These are phyloP conservation scores for Amia ocellicauda DNA, from an alignment of 2,113 vertebrate genomes.

Conservation along the genomic window DNA sequence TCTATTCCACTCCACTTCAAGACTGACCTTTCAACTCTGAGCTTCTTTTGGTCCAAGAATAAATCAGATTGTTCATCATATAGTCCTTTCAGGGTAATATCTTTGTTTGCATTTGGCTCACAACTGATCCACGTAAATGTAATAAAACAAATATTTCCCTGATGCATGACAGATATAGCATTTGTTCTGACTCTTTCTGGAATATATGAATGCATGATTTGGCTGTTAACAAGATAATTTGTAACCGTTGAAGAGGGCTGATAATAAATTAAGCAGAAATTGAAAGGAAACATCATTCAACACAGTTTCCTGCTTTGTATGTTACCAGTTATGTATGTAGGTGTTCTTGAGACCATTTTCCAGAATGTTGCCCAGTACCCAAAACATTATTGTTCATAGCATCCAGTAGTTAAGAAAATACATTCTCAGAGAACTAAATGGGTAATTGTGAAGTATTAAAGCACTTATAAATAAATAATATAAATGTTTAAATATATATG, in stretches of 20 bases:
- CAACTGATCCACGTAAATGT: not conserved
- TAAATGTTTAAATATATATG: not conserved
- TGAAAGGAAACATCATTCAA: conserved; percentile 4
- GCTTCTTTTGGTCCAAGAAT: no score
- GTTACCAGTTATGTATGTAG: conserved; percentile 11
- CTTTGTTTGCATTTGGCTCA: not conserved
- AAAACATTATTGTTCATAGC: conserved; percentile 5
- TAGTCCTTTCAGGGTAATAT: not conserved
- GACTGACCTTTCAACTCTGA: no score
- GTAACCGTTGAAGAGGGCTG: not conserved
- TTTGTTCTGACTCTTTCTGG: not conserved
- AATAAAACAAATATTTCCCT: not conserved
- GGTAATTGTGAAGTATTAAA: conserved; percentile 10
- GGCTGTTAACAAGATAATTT: not conserved
- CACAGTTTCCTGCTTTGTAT: not conserved
- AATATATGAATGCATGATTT: not conserved
- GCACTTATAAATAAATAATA: conserved; percentile 23
- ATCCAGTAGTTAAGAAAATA: conserved; percentile 1
- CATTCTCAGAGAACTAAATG: conserved; percentile 7
- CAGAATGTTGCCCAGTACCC: conserved; percentile 2
- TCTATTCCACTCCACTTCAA: no score
- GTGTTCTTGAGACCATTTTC: not conserved
- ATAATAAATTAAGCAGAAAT: not conserved
- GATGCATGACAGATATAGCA: not conserved
- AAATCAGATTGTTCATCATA: not conserved